Evolutionary conservation across 2,888 invertebrate species (phyloP).

Genomic region (Volucella inflata): DNA sequence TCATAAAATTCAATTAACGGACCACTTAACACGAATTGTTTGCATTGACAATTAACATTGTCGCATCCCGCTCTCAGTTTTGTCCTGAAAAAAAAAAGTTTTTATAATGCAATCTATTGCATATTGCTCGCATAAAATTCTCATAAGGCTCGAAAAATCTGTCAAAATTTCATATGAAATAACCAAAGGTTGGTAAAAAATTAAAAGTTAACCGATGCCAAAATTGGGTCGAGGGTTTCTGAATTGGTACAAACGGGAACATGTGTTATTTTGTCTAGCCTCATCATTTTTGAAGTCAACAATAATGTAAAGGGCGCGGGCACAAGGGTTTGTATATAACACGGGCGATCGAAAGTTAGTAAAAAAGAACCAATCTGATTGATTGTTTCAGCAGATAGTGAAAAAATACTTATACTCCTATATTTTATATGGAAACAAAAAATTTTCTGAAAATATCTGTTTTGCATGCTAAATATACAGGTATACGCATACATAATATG

Average conservation of each 20-base stretch:
- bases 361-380: no score
- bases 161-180: slow-evolving; percentile 25
- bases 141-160: slow-evolving; percentile 34
- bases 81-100: slow-evolving; percentile 46
- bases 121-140: slow-evolving; percentile 15
- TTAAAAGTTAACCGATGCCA: slow-evolving; percentile 51
- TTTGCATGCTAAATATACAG: no score
- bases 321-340: no score
- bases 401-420: no score
- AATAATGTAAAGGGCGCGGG: no score
- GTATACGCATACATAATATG: no score
- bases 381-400: no score
- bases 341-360: no score
- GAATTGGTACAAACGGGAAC: slow-evolving; percentile 43
- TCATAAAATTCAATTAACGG: slow-evolving; percentile 71
- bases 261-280: slow-evolving; percentile 43
- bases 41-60: slow-evolving; percentile 61
- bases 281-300: slow-evolving; percentile 43
- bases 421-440: no score
- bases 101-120: not conserved
- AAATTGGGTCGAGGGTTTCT: slow-evolving; percentile 68
- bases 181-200: slow-evolving; percentile 27
- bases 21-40: slow-evolving; percentile 68
- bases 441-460: no score
- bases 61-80: slow-evolving; percentile 45